These are phyloP conservation scores for Drosophila neotestacea DNA, from an alignment of 2,888 invertebrate genomes.

Conservation along the genomic window DNA sequence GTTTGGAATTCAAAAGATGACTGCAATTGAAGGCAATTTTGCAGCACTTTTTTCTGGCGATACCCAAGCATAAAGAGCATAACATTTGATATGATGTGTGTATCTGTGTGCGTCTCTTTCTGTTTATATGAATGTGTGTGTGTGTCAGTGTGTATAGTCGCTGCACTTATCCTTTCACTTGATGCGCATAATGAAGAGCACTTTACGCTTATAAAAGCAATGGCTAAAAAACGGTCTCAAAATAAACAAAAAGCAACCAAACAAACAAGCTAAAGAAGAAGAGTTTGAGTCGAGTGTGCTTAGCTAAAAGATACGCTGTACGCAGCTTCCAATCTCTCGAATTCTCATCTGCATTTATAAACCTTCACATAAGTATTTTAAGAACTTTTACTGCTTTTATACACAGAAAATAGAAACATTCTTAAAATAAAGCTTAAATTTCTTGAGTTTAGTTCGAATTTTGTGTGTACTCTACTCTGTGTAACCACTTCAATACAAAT, in stretches of 20 bases:
- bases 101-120: slow-evolving; percentile 7
- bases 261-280: slow-evolving; percentile 18
- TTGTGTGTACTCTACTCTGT: too few relatives aligned
- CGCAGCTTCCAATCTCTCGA: neutral
- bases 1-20: slow-evolving; percentile 30
- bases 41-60: slow-evolving; percentile 52
- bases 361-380: too few relatives aligned
- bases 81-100: slow-evolving; percentile 26
- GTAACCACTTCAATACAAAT: too few relatives aligned
- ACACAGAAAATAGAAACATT: too few relatives aligned
- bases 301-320: slow-evolving; percentile 9
- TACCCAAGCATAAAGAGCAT: slow-evolving; percentile 60
- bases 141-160: slow-evolving; percentile 43
- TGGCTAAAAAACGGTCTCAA: slow-evolving; percentile 61
- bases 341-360: too few relatives aligned
- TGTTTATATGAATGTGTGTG: slow-evolving; percentile 16
- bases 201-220: slow-evolving; percentile 79
- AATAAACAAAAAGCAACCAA: slow-evolving; percentile 52
- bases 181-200: slow-evolving; percentile 82
- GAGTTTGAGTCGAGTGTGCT: neutral
- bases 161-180: slow-evolving; percentile 82
- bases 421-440: too few relatives aligned
- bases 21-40: slow-evolving; percentile 65
- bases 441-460: too few relatives aligned
- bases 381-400: too few relatives aligned